These are phyloP conservation scores for Mesorhabditis belari DNA, from an alignment of 2,888 invertebrate genomes.

Conservation along the genomic window DNA sequence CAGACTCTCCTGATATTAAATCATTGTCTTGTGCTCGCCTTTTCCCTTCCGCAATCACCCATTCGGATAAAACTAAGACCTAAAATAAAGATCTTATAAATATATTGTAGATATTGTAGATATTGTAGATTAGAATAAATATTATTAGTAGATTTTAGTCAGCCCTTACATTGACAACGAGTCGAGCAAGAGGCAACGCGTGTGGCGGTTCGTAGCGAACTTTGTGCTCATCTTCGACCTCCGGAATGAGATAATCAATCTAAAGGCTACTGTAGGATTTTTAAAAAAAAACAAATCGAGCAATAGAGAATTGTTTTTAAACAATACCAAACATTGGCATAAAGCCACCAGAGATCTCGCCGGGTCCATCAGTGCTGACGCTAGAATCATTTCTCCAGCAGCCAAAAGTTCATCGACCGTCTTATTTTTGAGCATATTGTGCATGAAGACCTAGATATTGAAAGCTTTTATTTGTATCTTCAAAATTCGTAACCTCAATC, in stretches of 20 bases:
- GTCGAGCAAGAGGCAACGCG: background rate
- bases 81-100: too few relatives aligned
- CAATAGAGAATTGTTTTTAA: background rate
- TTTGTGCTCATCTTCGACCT: background rate
- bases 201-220: background rate
- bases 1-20: background rate
- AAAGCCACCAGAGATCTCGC: background rate
- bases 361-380: background rate
- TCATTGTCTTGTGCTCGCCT: background rate
- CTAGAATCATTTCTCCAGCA: background rate
- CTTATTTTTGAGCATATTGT: background rate
- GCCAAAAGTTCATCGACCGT: background rate
- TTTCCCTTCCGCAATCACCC: background rate
- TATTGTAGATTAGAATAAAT: too few relatives aligned
- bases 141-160: too few relatives aligned
- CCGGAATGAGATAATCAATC: background rate
- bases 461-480: background rate
- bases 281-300: background rate
- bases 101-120: too few relatives aligned
- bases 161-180: background rate
- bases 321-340: background rate
- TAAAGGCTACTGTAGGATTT: too few relatives aligned
- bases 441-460: background rate
- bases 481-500: background rate
- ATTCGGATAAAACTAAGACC: background rate